A percentile compares a stretch with the other conserved stretches of the same genome.
phyloP scores from a whole-genome alignment of 2,113 vertebrate genomes.

The Campylorhamphus procurvoides region DNA sequence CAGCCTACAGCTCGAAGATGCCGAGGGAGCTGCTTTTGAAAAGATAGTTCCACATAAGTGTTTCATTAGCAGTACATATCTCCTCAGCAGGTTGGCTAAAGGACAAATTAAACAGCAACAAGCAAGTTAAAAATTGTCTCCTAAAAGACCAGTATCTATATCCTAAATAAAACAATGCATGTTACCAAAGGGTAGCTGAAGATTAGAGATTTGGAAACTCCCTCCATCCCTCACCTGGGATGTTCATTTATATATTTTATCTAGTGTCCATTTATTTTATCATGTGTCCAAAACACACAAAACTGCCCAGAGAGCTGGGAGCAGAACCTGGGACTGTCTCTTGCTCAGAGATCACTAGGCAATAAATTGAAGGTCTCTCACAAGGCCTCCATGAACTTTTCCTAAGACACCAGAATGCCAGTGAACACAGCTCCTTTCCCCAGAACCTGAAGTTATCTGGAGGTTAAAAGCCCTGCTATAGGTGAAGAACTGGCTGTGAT shows the following conservation, averaged over 20 bases:
- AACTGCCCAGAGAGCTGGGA: not conserved
- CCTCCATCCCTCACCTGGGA: not conserved
- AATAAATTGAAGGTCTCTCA: not conserved
- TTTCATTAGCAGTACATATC: not conserved
- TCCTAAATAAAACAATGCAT: not conserved
- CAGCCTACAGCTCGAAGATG: not conserved
- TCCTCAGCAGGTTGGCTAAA: not conserved
- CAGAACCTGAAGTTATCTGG: not conserved
- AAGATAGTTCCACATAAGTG: not conserved
- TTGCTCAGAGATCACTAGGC: not conserved
- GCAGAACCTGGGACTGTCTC: not conserved
- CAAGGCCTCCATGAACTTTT: not conserved
- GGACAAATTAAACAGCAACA: not conserved
- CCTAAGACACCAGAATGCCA: not conserved
- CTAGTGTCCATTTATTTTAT: too few relatives aligned
- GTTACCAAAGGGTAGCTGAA: not conserved
- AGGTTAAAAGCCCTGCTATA: not conserved
- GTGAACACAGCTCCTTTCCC: not conserved
- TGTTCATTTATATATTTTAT: not conserved
- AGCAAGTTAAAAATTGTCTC: not conserved
- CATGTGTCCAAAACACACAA: not conserved
- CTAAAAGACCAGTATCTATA: not conserved
- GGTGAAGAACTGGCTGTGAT: not conserved
- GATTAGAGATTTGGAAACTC: not conserved
- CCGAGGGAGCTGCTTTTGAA: conserved; percentile 15